Evolutionary conservation across 2,113 vertebrate genomes (phyloP), one percentile per base, ranked within the genome.

Genomic region (Brienomyrus brachyistius): DNA sequence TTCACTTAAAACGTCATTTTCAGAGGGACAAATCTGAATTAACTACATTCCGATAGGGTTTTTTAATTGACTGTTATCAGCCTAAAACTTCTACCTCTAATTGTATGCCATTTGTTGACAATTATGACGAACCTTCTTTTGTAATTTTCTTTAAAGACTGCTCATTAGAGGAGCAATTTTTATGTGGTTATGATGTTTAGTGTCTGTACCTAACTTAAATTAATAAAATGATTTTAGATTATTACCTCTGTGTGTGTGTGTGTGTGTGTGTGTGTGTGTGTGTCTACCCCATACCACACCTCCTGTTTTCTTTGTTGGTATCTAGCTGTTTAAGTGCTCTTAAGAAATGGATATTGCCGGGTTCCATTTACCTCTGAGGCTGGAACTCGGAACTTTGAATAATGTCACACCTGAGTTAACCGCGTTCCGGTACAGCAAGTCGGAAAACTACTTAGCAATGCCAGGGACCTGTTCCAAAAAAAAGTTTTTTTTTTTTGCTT

Each of bases 191-290:
- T 93, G 92, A 95, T 95, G 95, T 96, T 95, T 96, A 96, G 95
- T 95, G 95, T 95, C 94, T 96, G 94, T 96, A 94, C 95, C 94
- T 96, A 96, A 96, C 96, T 96, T 96, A 96, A 96, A 96, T 96
- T 95, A 96, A 96, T 96, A 96, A 96, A 96, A 92, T 95, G 93
- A 95, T 96, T 47, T 95, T 96, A 96, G 96, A 96, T 96, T 95
- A 95, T 95, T 95, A 94, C 88, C 90, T 9, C 5, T 92, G 93
- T 94, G 59, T 27, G n/a, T 70, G n/a, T 47, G 0, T 43, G 31
- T 50, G 48, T 92, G 93, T 94, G 51, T 52, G 9, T 27, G n/a
- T 47, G 0, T 43, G 6, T 59, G 2, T 59, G 1, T n/a, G n/a
- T n/a, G n/a, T 43, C 35, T 5, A 45, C 80, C 40, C 45, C 19